Evolutionary conservation across 2,888 invertebrate genomes (phyloP).

Genomic region (Scaptomyza tumidula): DNA sequence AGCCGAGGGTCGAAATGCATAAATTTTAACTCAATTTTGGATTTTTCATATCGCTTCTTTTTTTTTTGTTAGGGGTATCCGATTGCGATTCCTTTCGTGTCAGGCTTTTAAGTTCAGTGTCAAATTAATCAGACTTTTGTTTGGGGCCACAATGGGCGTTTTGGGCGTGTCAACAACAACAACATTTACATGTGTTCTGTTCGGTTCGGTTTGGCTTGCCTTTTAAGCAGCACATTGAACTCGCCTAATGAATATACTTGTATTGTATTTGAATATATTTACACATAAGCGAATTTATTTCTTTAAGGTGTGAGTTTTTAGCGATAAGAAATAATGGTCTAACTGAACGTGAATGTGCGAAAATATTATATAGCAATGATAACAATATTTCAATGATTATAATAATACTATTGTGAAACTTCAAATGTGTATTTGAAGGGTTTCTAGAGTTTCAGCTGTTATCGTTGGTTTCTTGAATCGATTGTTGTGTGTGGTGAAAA

Average conservation of each 20-base stretch:
- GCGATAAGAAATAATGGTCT: conserved; percentile 20
- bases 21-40: conserved; percentile 59
- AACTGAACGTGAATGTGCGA: neutral
- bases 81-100: conserved; percentile 52
- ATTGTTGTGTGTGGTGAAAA: neutral
- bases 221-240: conserved; percentile 67
- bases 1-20: conserved; percentile 44
- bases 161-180: conserved; percentile 44
- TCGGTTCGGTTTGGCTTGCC: conserved; percentile 13
- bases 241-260: conserved; percentile 59
- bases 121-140: conserved; percentile 77
- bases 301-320: conserved; percentile 42
- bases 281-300: conserved; percentile 26
- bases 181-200: conserved; percentile 42
- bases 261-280: conserved; percentile 34
- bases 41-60: neutral
- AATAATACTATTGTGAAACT: neutral
- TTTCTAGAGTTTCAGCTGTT: neutral
- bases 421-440: neutral
- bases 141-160: conserved; percentile 29
- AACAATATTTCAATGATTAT: neutral
- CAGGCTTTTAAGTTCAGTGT: conserved; percentile 72
- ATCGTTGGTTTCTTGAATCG: no score
- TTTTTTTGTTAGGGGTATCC: conserved; percentile 28
- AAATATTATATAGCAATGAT: no score